A percentile compares a stretch with the other conserved stretches of the same genome.
phyloP scores from a whole-genome alignment of 2,888 invertebrate species.

The Antitype chi region DNA sequence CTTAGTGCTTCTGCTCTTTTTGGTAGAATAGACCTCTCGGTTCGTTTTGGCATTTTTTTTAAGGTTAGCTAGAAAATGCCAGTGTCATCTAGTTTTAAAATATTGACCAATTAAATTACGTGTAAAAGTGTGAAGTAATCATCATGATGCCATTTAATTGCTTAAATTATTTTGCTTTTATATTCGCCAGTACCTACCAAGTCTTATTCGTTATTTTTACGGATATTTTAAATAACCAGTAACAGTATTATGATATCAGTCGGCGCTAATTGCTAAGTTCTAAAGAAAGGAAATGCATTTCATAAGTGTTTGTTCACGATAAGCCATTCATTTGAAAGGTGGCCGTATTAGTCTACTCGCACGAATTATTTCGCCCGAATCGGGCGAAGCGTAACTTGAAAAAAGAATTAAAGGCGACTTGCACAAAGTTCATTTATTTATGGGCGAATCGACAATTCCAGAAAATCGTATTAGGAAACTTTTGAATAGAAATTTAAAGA shows the following conservation, averaged over 20 bases:
- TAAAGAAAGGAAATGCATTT: constrained; percentile 6
- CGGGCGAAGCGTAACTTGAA: no score
- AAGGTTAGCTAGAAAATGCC: no score
- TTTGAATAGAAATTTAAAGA: no score
- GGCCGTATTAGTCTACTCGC: background rate
- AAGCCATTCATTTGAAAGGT: constrained; percentile 28
- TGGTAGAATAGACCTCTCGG: background rate
- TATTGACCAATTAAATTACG: no score
- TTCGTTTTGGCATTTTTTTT: background rate
- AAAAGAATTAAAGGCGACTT: no score
- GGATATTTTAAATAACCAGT: background rate
- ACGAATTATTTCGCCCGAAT: no score
- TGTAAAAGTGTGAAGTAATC: no score
- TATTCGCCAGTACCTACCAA: background rate
- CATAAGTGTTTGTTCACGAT: constrained; percentile 18
- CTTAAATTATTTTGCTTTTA: background rate
- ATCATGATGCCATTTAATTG: no score
- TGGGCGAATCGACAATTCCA: no score
- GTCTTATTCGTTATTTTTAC: background rate
- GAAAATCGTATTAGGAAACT: no score
- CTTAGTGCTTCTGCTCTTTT: background rate
- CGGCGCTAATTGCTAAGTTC: constrained; percentile 28
- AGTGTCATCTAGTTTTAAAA: no score
- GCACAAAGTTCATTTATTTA: no score
- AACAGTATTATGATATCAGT: background rate